A percentile compares a stretch with the other conserved stretches of the same genome.
Evolutionary conservation across 2,888 invertebrate species (phyloP).

Genomic region (Lysandra bellargus): DNA sequence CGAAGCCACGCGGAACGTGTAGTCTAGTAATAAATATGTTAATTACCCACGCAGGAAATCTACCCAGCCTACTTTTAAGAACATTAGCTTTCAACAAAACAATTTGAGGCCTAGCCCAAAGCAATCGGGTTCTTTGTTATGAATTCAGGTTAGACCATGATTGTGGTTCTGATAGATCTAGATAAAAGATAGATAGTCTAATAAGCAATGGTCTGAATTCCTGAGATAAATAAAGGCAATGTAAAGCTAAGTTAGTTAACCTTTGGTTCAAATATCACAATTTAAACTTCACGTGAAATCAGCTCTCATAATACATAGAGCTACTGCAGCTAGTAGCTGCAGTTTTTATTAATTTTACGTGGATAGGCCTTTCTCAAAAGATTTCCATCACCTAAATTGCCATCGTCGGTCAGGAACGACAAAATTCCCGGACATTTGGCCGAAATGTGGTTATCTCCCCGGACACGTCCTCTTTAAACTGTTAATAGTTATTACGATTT

Average conservation of each 20-base stretch:
- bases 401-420: too few species aligned
- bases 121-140: constrained; percentile 11
- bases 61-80: not conserved
- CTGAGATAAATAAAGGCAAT: not conserved
- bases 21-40: too few species aligned
- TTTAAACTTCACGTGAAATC: not conserved
- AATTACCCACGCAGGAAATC: not conserved
- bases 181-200: not conserved
- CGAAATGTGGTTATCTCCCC: too few species aligned
- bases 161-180: not conserved
- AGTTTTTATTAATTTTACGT: too few species aligned
- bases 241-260: not conserved
- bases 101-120: constrained; percentile 5
- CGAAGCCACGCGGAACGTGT: too few species aligned
- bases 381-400: too few species aligned
- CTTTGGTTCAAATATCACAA: not conserved
- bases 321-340: too few species aligned
- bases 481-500: too few species aligned
- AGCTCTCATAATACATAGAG: too few species aligned
- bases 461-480: too few species aligned
- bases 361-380: too few species aligned
- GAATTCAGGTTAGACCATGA: not conserved
- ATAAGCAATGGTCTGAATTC: not conserved
- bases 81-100: constrained; percentile 1
- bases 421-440: too few species aligned